phyloP scores from a whole-genome alignment of 64 coral and sea anemone species.

The Montipora efflorescens region DNA sequence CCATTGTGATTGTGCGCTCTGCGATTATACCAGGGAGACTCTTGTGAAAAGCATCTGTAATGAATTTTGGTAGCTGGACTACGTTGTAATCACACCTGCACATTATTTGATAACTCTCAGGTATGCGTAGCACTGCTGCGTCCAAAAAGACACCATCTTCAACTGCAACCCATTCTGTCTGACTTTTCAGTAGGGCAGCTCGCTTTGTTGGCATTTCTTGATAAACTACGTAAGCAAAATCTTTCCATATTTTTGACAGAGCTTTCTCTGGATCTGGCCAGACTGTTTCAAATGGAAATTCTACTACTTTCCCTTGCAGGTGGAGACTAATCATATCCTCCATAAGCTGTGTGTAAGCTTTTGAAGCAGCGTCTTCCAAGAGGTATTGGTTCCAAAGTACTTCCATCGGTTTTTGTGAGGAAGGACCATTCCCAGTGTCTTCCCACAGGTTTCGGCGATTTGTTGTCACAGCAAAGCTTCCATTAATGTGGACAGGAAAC shows the following conservation, averaged over 20 bases:
- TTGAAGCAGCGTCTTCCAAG: constrained; percentile 89
- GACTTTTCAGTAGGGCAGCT: constrained; percentile 69
- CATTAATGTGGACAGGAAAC: constrained; percentile 89
- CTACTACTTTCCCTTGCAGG: constrained; percentile 55
- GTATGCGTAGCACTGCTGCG: constrained; percentile 66
- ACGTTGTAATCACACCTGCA: constrained; percentile 74
- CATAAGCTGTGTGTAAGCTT: constrained; percentile 86
- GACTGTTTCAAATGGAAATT: constrained; percentile 77
- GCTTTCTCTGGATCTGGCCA: constrained; percentile 85
- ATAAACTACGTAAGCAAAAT: constrained; percentile 79
- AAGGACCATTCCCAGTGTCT: constrained; percentile 54
- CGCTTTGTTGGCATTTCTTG: constrained; percentile 49
- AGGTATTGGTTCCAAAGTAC: constrained; percentile 93
- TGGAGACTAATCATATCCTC: constrained; percentile 74
- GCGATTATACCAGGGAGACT: constrained; percentile 38
- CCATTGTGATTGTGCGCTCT: constrained; percentile 77
- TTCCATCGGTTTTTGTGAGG: constrained; percentile 74
- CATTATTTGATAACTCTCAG: constrained; percentile 68
- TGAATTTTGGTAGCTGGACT: constrained; percentile 71
- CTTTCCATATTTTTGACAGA: constrained; percentile 82
- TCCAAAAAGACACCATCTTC: constrained; percentile 73
- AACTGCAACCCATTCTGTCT: constrained; percentile 75
- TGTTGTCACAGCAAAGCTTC: constrained; percentile 87
- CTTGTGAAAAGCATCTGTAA: constrained; percentile 59
- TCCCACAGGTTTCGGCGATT: constrained; percentile 93